Base-by-base conservation (phyloP, 35 echinoderm and acorn worm species). In the Anneissia japonica region DNA sequence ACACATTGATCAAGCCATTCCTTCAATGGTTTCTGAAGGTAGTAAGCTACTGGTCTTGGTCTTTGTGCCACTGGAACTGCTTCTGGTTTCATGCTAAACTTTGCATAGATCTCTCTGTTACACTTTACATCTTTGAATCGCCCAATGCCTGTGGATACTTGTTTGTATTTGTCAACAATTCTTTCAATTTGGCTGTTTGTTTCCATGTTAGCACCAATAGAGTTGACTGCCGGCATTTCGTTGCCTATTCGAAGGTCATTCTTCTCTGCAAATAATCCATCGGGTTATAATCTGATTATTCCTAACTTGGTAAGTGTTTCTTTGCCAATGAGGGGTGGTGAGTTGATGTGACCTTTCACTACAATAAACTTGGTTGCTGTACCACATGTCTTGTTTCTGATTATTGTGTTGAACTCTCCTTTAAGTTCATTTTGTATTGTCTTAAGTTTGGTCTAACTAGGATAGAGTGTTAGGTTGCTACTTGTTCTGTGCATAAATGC, bases 1-100 rank as follows among this genome's bases (percentile, higher is more conserved):
- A 88, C 29, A 55, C 80, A 83, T 14, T 79, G 36, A 34, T 93
- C 81, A 38, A 88, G 32, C 80, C 86, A 88, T 38, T 91, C 33
- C 35, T 83, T 84, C 30, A 88, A 37, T 79, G 91, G 91, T 84
- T 93, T 88, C 75, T 88, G 91, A 29, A 92, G 81, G 81, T 88
- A 84, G 35, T 82, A 88, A 51, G 86, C 78, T 36, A 88, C 85
- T 51, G 72, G 74, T 37, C 85, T 46, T 17, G 90, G 85, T 75
- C 88, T 88, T 41, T 92, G 90, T 76, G 91, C 82, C 19, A 84
- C 43, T 0, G 91, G 81, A n/a, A 34, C 75, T 88, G 86, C 90
- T 39, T 83, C 85, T 37, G 30, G 45, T 30, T 84, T 83, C 90
- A 92, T 88, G 46, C 38, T 29, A 23, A 91, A 87, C 19, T 91